These are phyloP conservation scores for Oreochromis tanganicae DNA, from an alignment of 2,113 vertebrate genomes.

Conservation along the genomic window DNA sequence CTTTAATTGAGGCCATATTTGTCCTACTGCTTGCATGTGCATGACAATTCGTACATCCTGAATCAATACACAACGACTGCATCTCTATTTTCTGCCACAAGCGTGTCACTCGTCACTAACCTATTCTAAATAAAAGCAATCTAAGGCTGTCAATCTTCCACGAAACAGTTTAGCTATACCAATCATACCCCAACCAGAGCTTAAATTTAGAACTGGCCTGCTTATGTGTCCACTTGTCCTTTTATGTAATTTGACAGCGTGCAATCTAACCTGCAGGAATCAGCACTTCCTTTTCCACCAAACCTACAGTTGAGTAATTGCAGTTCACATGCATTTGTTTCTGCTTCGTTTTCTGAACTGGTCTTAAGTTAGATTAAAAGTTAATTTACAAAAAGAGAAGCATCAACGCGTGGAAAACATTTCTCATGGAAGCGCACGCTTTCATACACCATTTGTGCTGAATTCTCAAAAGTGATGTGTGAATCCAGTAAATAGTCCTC, in stretches of 20 bases:
- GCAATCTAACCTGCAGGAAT: conserved; percentile 44
- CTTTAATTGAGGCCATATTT: conserved; percentile 48
- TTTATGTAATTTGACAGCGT: conserved; percentile 2
- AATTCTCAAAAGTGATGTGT: not conserved
- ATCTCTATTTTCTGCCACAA: conserved; percentile 25
- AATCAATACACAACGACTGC: not conserved
- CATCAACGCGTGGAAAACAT: not conserved
- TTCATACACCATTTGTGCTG: not conserved
- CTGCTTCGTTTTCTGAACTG: not conserved
- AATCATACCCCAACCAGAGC: conserved; percentile 13
- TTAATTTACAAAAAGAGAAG: not conserved
- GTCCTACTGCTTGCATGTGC: conserved; percentile 4
- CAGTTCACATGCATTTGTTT: not conserved
- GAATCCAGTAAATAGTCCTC: not conserved
- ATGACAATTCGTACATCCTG: not conserved
- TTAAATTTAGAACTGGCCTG: not conserved
- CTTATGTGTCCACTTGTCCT: not conserved
- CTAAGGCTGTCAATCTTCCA: not conserved
- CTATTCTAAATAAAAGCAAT: conserved; percentile 22
- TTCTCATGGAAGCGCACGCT: not conserved
- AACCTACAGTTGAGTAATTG: not conserved
- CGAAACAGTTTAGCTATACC: conserved; percentile 6
- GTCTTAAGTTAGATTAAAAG: not conserved
- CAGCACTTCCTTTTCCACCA: conserved; percentile 21
- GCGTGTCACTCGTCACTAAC: conserved; percentile 34